Evolutionary conservation across 2,113 vertebrate species (phyloP).

Genomic region (Vidua chalybeata): DNA sequence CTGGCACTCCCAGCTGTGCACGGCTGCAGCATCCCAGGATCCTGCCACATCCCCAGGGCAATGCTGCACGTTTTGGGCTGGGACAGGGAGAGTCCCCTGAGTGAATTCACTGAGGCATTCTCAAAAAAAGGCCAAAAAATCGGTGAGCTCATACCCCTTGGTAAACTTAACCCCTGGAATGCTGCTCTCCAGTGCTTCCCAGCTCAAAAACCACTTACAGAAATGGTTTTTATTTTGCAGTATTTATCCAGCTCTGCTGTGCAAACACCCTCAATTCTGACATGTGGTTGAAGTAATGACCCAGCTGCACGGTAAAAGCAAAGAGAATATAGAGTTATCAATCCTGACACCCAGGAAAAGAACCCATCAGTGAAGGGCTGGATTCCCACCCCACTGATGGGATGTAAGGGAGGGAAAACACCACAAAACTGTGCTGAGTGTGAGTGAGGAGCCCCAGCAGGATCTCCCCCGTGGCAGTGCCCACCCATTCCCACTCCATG

Average conservation of each 20-base stretch:
- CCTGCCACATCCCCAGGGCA: neutral
- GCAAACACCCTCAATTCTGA: rapidly evolving
- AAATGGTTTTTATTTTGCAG: neutral
- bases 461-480: neutral
- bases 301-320: rapidly evolving
- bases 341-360: neutral
- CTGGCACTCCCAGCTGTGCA: neutral
- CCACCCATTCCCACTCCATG: neutral
- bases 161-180: neutral
- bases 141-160: rapidly evolving
- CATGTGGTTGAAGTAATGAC: neutral
- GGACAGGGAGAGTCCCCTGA: neutral
- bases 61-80: rapidly evolving
- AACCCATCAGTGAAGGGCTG: rapidly evolving
- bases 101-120: neutral
- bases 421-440: rapidly evolving
- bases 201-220: neutral
- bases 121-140: neutral
- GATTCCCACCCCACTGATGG: neutral
- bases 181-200: neutral
- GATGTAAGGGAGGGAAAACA: neutral
- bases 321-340: neutral
- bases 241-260: neutral
- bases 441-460: neutral
- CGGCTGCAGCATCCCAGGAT: rapidly evolving